These are phyloP conservation scores for Poeciliopsis gracilis DNA, from an alignment of 2,797 vertebrate species.

Conservation along the genomic window DNA sequence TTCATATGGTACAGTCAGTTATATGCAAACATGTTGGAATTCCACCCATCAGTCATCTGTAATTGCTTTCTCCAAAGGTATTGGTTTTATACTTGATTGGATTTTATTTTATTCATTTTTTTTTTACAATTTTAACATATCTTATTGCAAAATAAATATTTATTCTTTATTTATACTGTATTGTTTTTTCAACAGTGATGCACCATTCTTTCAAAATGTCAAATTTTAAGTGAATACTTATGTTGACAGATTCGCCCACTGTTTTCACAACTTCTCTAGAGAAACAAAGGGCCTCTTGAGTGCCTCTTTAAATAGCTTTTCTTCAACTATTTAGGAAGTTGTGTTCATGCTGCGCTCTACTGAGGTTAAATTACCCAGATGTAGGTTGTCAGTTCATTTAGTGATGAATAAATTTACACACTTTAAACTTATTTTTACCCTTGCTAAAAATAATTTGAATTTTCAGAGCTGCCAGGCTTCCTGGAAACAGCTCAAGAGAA, in stretches of 20 bases:
- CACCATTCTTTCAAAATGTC: not conserved
- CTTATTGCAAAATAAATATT: not conserved
- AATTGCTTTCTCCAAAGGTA: not conserved
- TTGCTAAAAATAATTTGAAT: not conserved
- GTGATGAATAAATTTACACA: not conserved
- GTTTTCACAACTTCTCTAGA: not conserved
- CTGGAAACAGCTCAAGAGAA: too few relatives aligned
- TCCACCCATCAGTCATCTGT: not conserved
- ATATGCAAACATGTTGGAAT: constrained; percentile 17
- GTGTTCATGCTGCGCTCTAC: not conserved
- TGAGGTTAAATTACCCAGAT: not conserved
- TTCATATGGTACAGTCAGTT: constrained; percentile 30
- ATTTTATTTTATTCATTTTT: not conserved
- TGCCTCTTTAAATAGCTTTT: not conserved
- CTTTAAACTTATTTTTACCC: not conserved
- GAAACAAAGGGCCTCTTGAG: not conserved
- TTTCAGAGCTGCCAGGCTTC: too few relatives aligned
- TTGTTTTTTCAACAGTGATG: not conserved
- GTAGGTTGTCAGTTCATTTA: not conserved
- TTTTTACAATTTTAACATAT: not conserved
- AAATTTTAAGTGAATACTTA: not conserved
- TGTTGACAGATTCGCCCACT: not conserved
- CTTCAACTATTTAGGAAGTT: not conserved
- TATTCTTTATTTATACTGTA: too few relatives aligned
- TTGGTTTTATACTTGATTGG: not conserved